Percentiles rank a stretch among this genome's conserved stretches.
Evolutionary conservation across 2,797 vertebrate genomes (phyloP).

Genomic region (Agapornis canus): DNA sequence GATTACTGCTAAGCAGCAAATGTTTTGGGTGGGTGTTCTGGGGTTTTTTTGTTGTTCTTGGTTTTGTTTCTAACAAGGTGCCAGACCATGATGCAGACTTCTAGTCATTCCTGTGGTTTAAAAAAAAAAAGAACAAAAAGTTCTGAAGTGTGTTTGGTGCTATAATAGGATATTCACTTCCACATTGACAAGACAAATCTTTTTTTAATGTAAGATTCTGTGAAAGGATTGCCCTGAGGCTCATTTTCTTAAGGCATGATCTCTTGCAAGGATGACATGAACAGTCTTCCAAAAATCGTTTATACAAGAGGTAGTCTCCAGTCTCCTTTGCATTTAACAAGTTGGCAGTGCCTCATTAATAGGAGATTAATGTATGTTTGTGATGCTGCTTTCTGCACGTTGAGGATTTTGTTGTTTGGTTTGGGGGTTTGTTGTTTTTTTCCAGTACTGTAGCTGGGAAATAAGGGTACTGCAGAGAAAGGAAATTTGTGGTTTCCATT

Average conservation of each 20-base stretch:
- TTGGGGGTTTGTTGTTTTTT: background rate
- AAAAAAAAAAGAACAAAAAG: background rate
- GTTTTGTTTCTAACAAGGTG: background rate
- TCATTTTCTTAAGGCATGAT: background rate
- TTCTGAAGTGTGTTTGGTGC: background rate
- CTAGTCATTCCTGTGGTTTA: background rate
- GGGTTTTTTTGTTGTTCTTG: background rate
- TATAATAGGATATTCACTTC: background rate
- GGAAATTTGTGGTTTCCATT: slow-evolving; percentile 35
- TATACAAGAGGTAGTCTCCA: background rate
- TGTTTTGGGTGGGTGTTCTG: background rate
- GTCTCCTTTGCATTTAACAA: background rate
- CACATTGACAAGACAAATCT: background rate
- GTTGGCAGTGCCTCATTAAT: background rate
- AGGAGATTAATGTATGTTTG: background rate
- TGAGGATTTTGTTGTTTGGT: background rate
- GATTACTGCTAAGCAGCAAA: background rate
- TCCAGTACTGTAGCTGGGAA: slow-evolving; percentile 23
- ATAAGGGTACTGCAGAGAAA: slow-evolving; percentile 1
- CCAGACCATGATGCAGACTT: background rate
- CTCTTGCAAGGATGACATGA: background rate
- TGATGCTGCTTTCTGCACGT: background rate
- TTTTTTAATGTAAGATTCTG: background rate
- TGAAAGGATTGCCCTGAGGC: background rate
- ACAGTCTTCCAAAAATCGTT: background rate